Conservation (phyloP, 2,888 invertebrate genomes). For the Melinaea marsaeus region DNA sequence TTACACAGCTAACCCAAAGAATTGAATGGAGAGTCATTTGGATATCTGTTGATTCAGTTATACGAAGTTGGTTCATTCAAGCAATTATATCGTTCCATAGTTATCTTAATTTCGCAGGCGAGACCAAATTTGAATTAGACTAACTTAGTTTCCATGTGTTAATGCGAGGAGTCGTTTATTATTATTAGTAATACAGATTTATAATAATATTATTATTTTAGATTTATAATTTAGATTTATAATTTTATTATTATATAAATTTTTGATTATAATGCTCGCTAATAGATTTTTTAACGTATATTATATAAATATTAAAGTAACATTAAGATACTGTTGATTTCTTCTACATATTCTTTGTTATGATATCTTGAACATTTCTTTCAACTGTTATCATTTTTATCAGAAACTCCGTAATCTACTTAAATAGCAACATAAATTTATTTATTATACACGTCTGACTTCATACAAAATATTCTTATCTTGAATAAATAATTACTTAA, state of each 20-base stretch:
- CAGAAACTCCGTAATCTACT: background rate
- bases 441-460: conserved; percentile 16
- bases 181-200: background rate
- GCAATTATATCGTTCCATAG: conserved; percentile 40
- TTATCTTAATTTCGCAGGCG: conserved; percentile 45
- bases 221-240: too few species aligned
- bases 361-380: too few species aligned
- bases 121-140: conserved; percentile 18
- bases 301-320: too few species aligned
- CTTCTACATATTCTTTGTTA: too few species aligned
- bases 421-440: background rate
- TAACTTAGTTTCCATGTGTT: conserved; percentile 6
- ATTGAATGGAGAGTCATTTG: conserved; percentile 20
- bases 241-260: too few species aligned
- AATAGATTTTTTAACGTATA: too few species aligned
- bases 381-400: too few species aligned
- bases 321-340: too few species aligned
- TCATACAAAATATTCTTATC: conserved; percentile 24
- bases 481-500: conserved; percentile 32
- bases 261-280: too few species aligned
- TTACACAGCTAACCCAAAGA: too few species aligned
- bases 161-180: background rate
- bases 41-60: conserved; percentile 36
- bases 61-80: conserved; percentile 36
- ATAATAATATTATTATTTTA: too few species aligned